These are phyloP conservation scores for Agrenia bidenticulata DNA, from an alignment of 2,888 invertebrate genomes.

Conservation along the genomic window DNA sequence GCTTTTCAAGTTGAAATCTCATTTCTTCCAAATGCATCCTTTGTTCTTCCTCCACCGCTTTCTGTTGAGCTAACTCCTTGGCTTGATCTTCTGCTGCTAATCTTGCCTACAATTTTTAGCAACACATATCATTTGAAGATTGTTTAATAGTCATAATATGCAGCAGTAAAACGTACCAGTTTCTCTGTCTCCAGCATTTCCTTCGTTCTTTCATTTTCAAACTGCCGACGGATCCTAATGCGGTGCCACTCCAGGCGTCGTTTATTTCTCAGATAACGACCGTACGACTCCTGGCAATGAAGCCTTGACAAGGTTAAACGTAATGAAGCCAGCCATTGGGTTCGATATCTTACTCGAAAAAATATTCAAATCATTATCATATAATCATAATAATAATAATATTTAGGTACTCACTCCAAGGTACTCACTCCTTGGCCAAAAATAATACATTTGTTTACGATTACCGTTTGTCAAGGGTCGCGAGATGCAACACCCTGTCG, in stretches of 20 bases:
- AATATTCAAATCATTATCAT: too few species aligned
- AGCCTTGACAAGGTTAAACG: constrained; percentile 72
- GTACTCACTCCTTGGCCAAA: neutral
- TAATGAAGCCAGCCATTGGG: constrained; percentile 75
- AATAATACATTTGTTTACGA: neutral
- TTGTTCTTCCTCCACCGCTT: constrained; percentile 71
- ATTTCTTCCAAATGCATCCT: constrained; percentile 72
- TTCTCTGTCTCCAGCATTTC: constrained; percentile 68
- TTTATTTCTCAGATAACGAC: constrained; percentile 63
- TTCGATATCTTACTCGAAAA: too few species aligned
- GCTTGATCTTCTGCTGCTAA: constrained; percentile 62
- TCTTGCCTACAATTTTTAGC: constrained; percentile 57
- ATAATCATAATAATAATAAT: too few species aligned
- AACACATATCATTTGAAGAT: neutral
- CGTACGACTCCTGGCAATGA: constrained; percentile 69
- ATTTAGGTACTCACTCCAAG: too few species aligned
- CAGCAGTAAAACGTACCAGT: constrained; percentile 61
- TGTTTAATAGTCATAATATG: too few species aligned
- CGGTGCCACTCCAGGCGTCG: constrained; percentile 59
- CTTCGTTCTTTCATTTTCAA: constrained; percentile 60
- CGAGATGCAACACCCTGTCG: constrained; percentile 72
- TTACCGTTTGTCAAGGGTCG: constrained; percentile 71
- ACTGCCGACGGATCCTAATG: constrained; percentile 59
- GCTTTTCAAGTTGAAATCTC: constrained; percentile 67
- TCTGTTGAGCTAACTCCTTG: constrained; percentile 67